Evolutionary conservation across 2,797 vertebrate genomes (phyloP).

Genomic region (Urocyon cinereoargenteus): DNA sequence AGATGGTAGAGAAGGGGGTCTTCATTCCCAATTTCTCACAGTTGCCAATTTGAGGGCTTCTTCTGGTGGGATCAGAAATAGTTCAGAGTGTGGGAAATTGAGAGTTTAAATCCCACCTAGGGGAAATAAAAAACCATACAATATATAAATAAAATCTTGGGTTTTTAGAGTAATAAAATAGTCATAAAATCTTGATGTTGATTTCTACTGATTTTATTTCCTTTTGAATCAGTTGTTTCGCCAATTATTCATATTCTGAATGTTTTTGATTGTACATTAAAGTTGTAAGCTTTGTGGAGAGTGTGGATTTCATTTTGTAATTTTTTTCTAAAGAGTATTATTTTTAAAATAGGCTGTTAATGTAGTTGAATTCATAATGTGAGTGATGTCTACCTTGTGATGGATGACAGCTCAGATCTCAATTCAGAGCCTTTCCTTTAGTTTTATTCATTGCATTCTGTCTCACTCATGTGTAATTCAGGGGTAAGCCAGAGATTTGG

Average conservation of each 20-base stretch:
- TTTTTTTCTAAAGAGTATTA: background rate
- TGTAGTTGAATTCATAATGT: background rate
- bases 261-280: conserved; percentile 29
- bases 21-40: conserved; percentile 30
- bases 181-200: background rate
- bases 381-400: background rate
- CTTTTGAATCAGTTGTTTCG: background rate
- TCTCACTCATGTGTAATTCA: background rate
- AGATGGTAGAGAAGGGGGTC: conserved; percentile 58
- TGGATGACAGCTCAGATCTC: background rate
- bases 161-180: background rate
- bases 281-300: background rate
- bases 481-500: background rate
- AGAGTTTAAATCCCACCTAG: conserved; percentile 73
- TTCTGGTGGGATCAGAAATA: conserved; percentile 67
- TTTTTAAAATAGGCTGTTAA: background rate
- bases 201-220: conserved; percentile 20
- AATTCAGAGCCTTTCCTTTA: background rate
- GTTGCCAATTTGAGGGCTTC: conserved; percentile 66
- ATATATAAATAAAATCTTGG: conserved; percentile 82
- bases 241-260: background rate
- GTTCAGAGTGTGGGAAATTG: conserved; percentile 75
- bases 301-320: background rate
- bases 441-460: background rate
- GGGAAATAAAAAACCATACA: conserved; percentile 86